Evolutionary conservation across 1,140 invertebrate genomes (phyloP).

Genomic region (Drosophila serrata): DNA sequence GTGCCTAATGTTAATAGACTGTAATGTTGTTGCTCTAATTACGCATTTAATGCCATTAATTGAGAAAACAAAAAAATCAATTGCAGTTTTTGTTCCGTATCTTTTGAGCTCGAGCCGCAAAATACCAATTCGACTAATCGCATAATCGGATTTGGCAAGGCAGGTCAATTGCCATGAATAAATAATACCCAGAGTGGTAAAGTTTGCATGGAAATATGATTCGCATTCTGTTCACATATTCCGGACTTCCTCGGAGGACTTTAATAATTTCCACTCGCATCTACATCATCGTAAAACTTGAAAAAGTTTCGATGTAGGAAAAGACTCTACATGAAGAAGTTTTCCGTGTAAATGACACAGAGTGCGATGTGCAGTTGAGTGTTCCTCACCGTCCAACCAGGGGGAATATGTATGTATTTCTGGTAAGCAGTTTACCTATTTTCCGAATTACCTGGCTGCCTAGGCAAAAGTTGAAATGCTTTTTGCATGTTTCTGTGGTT

Average conservation of each 20-base stretch:
- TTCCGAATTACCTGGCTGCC: slow-evolving; percentile 33
- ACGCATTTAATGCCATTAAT: slow-evolving; percentile 33
- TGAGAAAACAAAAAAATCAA: slow-evolving; percentile 13
- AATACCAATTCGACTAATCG: slow-evolving; percentile 38
- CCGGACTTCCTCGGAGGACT: slow-evolving; percentile 1
- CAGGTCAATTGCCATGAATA: slow-evolving; percentile 42
- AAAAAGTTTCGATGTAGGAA: slow-evolving; percentile 62
- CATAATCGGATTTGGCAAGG: slow-evolving; percentile 35
- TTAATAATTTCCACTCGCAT: slow-evolving; percentile 34
- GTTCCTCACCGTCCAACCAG: slow-evolving; percentile 8
- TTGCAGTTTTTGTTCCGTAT: slow-evolving; percentile 5
- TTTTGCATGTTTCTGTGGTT: slow-evolving; percentile 74
- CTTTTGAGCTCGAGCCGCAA: slow-evolving; percentile 7
- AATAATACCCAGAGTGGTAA: slow-evolving; percentile 8
- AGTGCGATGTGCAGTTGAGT: slow-evolving; percentile 44
- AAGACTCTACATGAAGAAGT: slow-evolving; percentile 68
- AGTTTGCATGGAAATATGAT: slow-evolving; percentile 8
- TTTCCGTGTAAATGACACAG: slow-evolving; percentile 50
- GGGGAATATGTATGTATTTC: slow-evolving; percentile 24
- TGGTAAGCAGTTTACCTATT: slow-evolving; percentile 35
- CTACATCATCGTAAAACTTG: slow-evolving; percentile 42
- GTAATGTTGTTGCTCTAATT: slow-evolving; percentile 24
- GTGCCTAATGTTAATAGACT: slow-evolving; percentile 5
- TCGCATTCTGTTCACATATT: not conserved
- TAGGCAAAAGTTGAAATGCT: slow-evolving; percentile 68